Base-by-base conservation (phyloP, 2,888 invertebrate species). In the Eupithecia inturbata region DNA sequence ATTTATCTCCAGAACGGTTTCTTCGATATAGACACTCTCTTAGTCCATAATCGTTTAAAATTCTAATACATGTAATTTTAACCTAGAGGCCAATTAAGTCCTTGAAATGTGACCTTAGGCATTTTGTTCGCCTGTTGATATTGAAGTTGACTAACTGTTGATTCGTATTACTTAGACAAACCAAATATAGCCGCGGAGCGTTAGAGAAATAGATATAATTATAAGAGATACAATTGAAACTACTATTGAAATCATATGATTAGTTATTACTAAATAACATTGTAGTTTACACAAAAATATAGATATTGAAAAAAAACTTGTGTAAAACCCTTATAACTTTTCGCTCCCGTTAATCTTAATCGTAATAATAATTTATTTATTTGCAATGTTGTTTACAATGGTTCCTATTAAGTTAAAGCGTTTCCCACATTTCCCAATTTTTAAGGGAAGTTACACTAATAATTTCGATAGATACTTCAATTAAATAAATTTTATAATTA, bases 191-290 rank as follows among this genome's bases (percentile, higher is more conserved):
- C 92, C 91, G 92, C 91, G 92, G 92, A 93, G 92, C 91, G 92
- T 93, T 93, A 92, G 92, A 89, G 83, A 91, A 87, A 91, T 93
- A 92, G 91, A 85, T 89, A 90, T 89, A 88, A 88, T 86, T 89
- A 85, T 93, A 93, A 94, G 92, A 94, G 92, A 94, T 93, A 92
- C 91, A 93, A 94, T 93, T 92, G 91, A 94, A 94, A 92, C n/a
- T n/a, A n/a, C n/a, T n/a, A n/a, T n/a, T n/a, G n/a, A n/a, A n/a
- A n/a, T n/a, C 93, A 94, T 94, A 94, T 93, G 82, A 92, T 91
- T 94, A 94, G 94, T 94, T 94, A 90, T 88, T 89, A 89, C 85
- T 89, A 88, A 88, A 89, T 86, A 86, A 84, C 67, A 85, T 76
- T 85, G 83, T 85, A 83, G 88, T 9, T 26, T 3, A 57, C 26